Conservation (phyloP, 1,140 invertebrate genomes). For the Drosophila teissieri region DNA sequence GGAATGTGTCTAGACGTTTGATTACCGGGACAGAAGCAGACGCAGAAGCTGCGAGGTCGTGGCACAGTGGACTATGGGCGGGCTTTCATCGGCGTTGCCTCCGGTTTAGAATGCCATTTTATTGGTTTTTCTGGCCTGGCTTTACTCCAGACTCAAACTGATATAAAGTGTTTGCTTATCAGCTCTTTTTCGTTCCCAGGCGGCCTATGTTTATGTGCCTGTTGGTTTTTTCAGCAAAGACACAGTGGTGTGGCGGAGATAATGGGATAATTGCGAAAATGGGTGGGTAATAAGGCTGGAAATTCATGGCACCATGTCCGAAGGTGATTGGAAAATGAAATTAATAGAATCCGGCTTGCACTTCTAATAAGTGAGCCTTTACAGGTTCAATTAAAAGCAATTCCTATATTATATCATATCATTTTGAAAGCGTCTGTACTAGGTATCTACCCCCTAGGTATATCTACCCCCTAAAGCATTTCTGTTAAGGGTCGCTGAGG, state of each 20-base stretch:
- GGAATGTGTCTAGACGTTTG: conserved; percentile 75
- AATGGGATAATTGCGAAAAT: conserved; percentile 47
- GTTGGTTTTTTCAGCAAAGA: conserved; percentile 23
- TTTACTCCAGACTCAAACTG: conserved; percentile 3
- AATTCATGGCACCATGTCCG: conserved; percentile 14
- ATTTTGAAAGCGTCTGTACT: no score
- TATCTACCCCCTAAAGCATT: no score
- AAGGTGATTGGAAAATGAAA: conserved; percentile 7
- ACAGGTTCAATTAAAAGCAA: no score
- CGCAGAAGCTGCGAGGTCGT: conserved; percentile 51
- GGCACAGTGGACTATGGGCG: conserved; percentile 64
- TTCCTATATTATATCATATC: no score
- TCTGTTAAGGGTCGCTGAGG: not conserved
- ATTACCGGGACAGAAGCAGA: conserved; percentile 67
- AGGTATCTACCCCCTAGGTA: no score
- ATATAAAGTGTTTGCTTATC: conserved; percentile 57
- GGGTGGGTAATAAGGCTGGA: conserved; percentile 31
- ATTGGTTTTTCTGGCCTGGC: conserved; percentile 46
- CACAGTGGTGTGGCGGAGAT: conserved; percentile 39
- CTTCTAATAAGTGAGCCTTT: not conserved
- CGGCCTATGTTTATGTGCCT: conserved; percentile 7
- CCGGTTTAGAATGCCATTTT: conserved; percentile 33
- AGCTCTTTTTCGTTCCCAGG: conserved; percentile 38
- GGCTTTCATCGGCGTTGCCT: conserved; percentile 47
- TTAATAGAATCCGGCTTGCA: not conserved